Evolutionary conservation across 2,113 vertebrate species (phyloP), one percentile per base, ranked within the genome.

Genomic region (Oplegnathus fasciatus): DNA sequence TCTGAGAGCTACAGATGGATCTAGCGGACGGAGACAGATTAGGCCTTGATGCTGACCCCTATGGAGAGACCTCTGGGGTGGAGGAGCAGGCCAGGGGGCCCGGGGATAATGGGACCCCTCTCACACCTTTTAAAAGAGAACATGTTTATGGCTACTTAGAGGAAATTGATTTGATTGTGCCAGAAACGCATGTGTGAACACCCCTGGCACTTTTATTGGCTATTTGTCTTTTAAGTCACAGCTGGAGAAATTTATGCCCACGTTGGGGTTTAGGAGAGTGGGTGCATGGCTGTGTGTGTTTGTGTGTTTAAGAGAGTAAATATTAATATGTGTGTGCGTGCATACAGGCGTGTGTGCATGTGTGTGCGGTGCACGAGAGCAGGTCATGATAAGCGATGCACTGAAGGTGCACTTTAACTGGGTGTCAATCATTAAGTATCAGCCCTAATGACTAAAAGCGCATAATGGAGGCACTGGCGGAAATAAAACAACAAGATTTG

Each of bases 131-230:
- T 97, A 97, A 97, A 97, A 96, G 97, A 96, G 96, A 98, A 97
- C 97, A 98, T 97, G 97, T 98, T 99, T 98, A 99, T 98, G 97
- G 96, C 97, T 98, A 97, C 97, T 98, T 98, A 98, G 95, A 97
- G 96, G 96, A 97, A 98, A 99, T 98, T 97, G 97, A 99, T 98
- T 97, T 98, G 97, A 98, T 97, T 97, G 97, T 95, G 96, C 96
- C 96, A 96, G 97, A 97, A 96, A 97, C 91, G 77, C 96, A 96
- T 97, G 95, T 96, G 96, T 95, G 95, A 97, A 97, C 96, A 97
- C 96, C 96, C 95, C 94, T 96, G 97, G 97, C 97, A 98, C 96
- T 98, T 99, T 98, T 98, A 98, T 98, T 96, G 97, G 92, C 96
- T 94, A 95, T 96, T 96, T 96, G 96, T 96, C 95, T 96, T 93